phyloP scores from a whole-genome alignment of 2,113 vertebrate species.

The Limnothrissa miodon region DNA sequence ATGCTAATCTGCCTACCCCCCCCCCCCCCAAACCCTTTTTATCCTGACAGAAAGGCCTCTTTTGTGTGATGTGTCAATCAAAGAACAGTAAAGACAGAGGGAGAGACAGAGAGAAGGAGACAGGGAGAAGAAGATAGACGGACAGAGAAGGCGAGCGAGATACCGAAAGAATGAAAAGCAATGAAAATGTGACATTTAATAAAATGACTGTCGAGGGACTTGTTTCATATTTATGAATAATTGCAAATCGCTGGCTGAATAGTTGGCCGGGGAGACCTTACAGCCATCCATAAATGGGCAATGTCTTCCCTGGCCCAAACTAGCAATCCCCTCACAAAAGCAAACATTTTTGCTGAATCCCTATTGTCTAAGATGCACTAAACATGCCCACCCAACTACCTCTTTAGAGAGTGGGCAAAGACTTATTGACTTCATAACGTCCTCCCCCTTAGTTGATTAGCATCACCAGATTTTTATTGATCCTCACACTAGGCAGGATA shows the following conservation, averaged over 20 bases:
- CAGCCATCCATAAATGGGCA: neutral
- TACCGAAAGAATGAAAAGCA: neutral
- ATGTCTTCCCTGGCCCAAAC: neutral
- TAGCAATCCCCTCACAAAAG: neutral
- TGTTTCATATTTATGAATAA: constrained; percentile 52
- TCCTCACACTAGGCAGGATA: constrained; percentile 37
- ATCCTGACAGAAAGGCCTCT: constrained; percentile 16
- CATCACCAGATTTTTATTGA: constrained; percentile 40
- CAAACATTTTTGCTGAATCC: neutral
- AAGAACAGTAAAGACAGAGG: neutral
- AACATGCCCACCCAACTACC: neutral
- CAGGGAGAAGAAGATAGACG: neutral
- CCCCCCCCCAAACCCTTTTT: constrained; percentile 10
- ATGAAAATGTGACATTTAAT: constrained; percentile 37
- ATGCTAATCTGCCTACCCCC: constrained; percentile 27
- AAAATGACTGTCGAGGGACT: constrained; percentile 32
- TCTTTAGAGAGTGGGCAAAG: neutral
- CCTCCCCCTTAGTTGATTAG: constrained; percentile 5
- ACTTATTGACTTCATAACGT: neutral
- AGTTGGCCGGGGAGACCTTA: constrained; percentile 31
- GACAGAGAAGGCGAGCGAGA: neutral
- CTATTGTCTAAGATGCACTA: neutral
- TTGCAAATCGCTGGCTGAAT: constrained; percentile 34
- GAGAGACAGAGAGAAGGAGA: neutral
- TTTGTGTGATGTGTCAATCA: constrained; percentile 40